Evolutionary conservation across 2,113 vertebrate genomes (phyloP), one percentile per base, ranked within the genome.

Genomic region (Uropsilus gracilis): DNA sequence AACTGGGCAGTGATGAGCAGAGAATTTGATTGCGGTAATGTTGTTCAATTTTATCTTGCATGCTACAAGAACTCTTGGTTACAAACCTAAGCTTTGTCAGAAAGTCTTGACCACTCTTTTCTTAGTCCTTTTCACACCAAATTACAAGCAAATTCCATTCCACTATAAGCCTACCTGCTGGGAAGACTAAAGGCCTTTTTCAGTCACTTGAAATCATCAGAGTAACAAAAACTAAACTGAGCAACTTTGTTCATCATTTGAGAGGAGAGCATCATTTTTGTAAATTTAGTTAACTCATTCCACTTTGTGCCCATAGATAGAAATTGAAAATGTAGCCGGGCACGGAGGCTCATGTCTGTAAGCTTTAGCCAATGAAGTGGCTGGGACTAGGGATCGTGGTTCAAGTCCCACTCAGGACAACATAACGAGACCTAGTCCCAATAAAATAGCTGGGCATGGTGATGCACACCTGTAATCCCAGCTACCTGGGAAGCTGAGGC

Each of bases 1-100:
- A 84, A 53, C 82, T 88, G 72, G 39, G 24, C 50, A 75, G 22
- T 44, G 11, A 22, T 28, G 28, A 82, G 26, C 12, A 42, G n/a
- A 85, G 20, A 72, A 55, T 69, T 81, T 44, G 34, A 66, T 72
- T 91, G 16, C 53, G 28, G 87, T 90, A 80, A 94, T 85, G 72
- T 92, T 37, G 26, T 72, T 39, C 83, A 18, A 18, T 86, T 88
- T 84, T 78, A 61, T 75, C 73, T 64, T 42, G n/a, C 12, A 13
- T 71, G 59, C 75, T 64, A 44, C 73, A 91, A 72, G 91, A 90
- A 66, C 48, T 46, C n/a, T 26, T 71, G 57, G 37, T 55, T 91
- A 32, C 72, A 94, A 59, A 95, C 73, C 87, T 93, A 68, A 81
- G 71, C n/a, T 61, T 94, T 77, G 20, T 85, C 44, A 11, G 17